phyloP scores from a whole-genome alignment of 2,888 invertebrate genomes.

The Lasioglossum zephyrum region DNA sequence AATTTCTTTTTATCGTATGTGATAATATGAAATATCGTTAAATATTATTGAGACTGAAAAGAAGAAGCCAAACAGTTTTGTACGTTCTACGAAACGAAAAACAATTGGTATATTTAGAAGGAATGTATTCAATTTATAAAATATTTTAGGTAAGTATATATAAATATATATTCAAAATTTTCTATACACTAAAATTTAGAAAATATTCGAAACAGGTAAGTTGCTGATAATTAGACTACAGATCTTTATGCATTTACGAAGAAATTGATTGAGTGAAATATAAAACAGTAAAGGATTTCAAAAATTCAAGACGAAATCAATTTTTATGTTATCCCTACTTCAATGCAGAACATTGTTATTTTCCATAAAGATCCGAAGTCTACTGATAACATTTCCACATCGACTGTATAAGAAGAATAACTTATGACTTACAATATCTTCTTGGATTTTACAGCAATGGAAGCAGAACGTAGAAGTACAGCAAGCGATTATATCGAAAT shows the following conservation, averaged over 20 bases:
- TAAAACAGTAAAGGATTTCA: no score
- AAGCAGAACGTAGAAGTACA: constrained; percentile 63
- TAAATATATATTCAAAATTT: not conserved
- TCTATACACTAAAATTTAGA: not conserved
- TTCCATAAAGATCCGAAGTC: no score
- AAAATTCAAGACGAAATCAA: no score
- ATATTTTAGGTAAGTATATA: not conserved
- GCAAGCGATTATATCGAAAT: constrained; percentile 85
- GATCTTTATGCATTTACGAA: no score
- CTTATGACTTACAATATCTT: not conserved
- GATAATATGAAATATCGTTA: not conserved
- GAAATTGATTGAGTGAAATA: no score
- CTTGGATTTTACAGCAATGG: constrained; percentile 69
- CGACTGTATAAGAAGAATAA: not conserved
- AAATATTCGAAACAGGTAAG: not conserved
- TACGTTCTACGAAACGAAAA: not conserved
- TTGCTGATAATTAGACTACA: not conserved
- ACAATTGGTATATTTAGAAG: not conserved
- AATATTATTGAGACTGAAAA: not conserved
- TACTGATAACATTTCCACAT: not conserved
- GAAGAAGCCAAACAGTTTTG: not conserved
- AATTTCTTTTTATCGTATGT: not conserved
- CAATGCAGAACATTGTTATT: no score
- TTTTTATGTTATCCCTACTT: no score
- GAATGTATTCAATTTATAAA: not conserved